These are phyloP conservation scores for Loris lydekkerianus DNA, from an alignment of 2,797 vertebrate species.

Conservation along the genomic window DNA sequence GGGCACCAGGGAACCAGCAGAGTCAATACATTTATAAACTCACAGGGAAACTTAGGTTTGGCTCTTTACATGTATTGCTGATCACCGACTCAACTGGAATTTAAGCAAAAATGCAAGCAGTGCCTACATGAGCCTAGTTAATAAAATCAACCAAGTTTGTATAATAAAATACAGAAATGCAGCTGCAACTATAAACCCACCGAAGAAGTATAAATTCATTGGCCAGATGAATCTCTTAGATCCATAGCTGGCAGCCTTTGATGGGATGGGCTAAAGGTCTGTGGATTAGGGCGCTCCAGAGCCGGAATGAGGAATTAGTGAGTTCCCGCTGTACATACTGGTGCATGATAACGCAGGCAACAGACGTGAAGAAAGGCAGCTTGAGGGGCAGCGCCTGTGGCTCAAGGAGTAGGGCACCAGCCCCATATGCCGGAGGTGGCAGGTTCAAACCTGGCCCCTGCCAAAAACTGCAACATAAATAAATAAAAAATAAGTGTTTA, in stretches of 20 bases:
- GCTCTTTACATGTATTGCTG: background rate
- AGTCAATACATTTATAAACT: background rate
- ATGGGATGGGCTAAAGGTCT: too few species aligned
- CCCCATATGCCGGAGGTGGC: too few species aligned
- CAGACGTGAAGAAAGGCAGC: background rate
- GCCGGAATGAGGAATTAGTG: too few species aligned
- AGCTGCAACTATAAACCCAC: background rate
- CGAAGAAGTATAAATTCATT: background rate
- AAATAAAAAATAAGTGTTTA: too few species aligned
- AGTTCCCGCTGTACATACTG: background rate
- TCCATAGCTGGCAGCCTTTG: background rate
- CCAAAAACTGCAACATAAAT: too few species aligned
- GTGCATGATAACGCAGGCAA: background rate
- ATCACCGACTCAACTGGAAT: background rate
- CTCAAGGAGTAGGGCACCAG: too few species aligned
- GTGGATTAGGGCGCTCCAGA: background rate
- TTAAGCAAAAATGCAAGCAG: background rate
- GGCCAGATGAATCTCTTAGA: background rate
- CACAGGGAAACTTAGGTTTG: background rate
- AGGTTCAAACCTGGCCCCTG: too few species aligned
- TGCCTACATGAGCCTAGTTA: background rate
- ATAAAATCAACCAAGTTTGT: slow-evolving; percentile 28
- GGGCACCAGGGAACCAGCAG: background rate
- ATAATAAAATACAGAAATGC: background rate
- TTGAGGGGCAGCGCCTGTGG: too few species aligned